These are phyloP conservation scores for Gavialis gangeticus DNA, from an alignment of 2,113 vertebrate species.

Conservation along the genomic window DNA sequence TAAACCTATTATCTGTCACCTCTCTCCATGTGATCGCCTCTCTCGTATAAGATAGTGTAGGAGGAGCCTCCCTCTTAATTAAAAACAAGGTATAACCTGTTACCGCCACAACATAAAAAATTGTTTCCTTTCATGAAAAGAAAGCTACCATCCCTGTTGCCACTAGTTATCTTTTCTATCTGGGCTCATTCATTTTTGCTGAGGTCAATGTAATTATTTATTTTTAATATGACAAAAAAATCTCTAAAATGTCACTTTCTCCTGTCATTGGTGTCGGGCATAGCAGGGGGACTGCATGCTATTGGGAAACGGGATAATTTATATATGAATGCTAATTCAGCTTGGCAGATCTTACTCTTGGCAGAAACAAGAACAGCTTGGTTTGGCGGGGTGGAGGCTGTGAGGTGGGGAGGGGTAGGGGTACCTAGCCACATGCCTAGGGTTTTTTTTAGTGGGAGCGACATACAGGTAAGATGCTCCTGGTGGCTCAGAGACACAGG, in stretches of 20 bases:
- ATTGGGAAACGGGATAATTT: not conserved
- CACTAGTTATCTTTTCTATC: not conserved
- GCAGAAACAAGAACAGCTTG: not conserved
- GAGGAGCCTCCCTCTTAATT: not conserved
- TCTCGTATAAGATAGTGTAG: not conserved
- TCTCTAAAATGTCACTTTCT: not conserved
- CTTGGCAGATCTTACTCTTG: not conserved
- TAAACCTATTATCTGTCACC: not conserved
- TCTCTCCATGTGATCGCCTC: not conserved
- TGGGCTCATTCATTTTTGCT: not conserved
- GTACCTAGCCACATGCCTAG: not conserved
- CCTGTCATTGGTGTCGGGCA: not conserved
- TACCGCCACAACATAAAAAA: not conserved
- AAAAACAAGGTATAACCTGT: not conserved
- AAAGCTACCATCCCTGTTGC: not conserved
- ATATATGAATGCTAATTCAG: too few species aligned
- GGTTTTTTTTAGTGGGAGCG: not conserved
- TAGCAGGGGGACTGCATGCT: not conserved
- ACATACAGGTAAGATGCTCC: not conserved
- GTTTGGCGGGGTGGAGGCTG: too few species aligned
- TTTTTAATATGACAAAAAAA: not conserved
- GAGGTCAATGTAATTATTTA: not conserved
- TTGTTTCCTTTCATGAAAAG: not conserved
- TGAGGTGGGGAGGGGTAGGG: too few species aligned
- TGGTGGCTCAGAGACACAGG: not conserved